Base-by-base conservation (phyloP, 2,888 invertebrate genomes). In the Corbicula japonica region DNA sequence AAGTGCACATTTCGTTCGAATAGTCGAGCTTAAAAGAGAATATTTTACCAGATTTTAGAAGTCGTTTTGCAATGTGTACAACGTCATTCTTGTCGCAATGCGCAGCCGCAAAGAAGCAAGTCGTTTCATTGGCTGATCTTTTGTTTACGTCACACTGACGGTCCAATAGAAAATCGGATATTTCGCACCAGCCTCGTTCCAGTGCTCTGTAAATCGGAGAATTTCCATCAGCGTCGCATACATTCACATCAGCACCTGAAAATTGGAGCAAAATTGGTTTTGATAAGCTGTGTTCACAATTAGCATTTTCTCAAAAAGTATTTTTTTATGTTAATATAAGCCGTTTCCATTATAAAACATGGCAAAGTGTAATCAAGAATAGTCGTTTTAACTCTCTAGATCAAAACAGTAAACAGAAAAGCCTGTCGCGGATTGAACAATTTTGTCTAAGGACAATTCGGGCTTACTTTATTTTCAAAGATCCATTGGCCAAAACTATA, bases 101-200 rank as follows among this genome's bases (percentile, higher is more conserved):
- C 44, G 75, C 58, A 65, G 77, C 74, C 34, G 75, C 72, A 48
- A 50, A 80, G 44, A 83, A 80, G 56, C 80, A 80, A 23, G 80
- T 69, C 63, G 60, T 70, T 35, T 72, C 77, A 73, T 77, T 80
- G 75, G 77, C 46, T 69, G 80, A 54, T 38, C 66, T 62, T 61
- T 46, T 72, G 52, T 74, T 83, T 68, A 80, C 77, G 77, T 83
- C 77, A 77, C 83, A 80, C n/a, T 74, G 66, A 32, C 66, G 60
- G n/a, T 77, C 77, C 65, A 83, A 72, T 69, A 83, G 44, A 41
- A 77, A 80, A 8, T 72, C 63, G 54, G 75, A 71, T n/a, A 83
- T 48, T 12, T 80, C 83, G 10, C 65, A 56, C 77, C 83, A 80
- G n/a, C 83, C 80, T 12, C 60, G 34, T 32, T 77, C 56, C 6